Evolutionary conservation across 2,797 vertebrate genomes (phyloP), one percentile per base, ranked within the genome.

Genomic region (Pelodytes ibericus): DNA sequence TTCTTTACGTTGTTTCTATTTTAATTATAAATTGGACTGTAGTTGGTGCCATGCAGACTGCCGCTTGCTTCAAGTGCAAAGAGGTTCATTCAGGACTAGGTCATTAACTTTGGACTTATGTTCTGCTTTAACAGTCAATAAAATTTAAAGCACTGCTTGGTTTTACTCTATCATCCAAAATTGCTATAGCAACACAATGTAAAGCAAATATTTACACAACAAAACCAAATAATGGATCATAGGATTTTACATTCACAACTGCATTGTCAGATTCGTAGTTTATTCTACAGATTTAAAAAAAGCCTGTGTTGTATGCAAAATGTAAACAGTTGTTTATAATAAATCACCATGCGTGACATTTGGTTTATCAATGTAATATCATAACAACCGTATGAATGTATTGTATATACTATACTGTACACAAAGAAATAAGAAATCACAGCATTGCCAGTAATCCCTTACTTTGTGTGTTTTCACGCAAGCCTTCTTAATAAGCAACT

Each of bases 241-340:
- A 69, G 72, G 72, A 83, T 82, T 83, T 82, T 83, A 57, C 62
- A 84, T 71, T 44, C 51, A 57, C 67, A 72, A 83, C 49, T 73
- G 66, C 27, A 72, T 58, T 66, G 77, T 73, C 80, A 83, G 77
- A 36, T 27, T 25, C 18, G 24, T 64, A 82, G 71, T 82, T 84
- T 85, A 84, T 86, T 82, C 84, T 29, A 82, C 8, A 83, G 60
- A 81, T 74, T n/a, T 67, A 84, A 82, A 81, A 86, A 82, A 59
- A 57, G 27, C 58, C 85, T 71, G 70, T 33, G 73, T 81, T 64
- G 26, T n/a, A n/a, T n/a, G 77, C 75, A 83, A 76, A 82, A 80
- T 85, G 83, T 80, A 83, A 49, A 81, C 73, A 75, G 83, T 72
- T 83, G 76, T 82, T 84, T 82, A 80, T 80, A 87, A 86, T 84